Base-by-base conservation (phyloP, 2,888 invertebrate species). In the Lottia scabra region DNA sequence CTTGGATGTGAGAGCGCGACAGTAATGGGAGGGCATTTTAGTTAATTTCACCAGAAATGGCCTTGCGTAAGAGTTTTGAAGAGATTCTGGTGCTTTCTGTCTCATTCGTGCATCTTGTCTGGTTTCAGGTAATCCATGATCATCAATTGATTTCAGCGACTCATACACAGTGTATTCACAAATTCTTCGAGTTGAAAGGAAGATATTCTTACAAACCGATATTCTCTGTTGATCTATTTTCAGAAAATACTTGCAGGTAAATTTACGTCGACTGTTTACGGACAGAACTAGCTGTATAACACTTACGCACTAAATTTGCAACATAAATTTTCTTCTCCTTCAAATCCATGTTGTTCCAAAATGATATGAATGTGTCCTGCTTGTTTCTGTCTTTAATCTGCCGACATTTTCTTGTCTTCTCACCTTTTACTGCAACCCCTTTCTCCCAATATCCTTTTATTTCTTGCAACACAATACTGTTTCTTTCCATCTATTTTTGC, bases 131-230 rank as follows among this genome's bases (percentile, higher is more conserved):
- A 62, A 26, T 26, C 30, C 68, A 23, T n/a, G 43, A 26, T 48
- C 27, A 30, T n/a, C 38, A 19, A 56, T 19, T 23, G 48, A 30
- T 56, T 48, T 67, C 27, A 30, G 30, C 67, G 56, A 67, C 48
- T 23, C 26, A 19, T 10, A 16, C 26, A 67, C 67, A 26, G 26
- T 23, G 48, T 56, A 67, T 30, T 67, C 67, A 12, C 30, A 2
- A 12, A 67, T 46, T 16, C 67, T 56, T 5, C 48, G 30, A 2
- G 56, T 67, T 16, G 30, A 48, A 30, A 67, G 56, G 27, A 67
- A 67, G 26, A 12, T 67, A 10, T 67, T 67, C n/a, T n/a, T 45
- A 67, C 67, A 46, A 23, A 67, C 56, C 4, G 45, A 27, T 27
- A 30, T 19, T 56, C 16, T 26, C 23, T 27, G 19, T 30, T 45